Base-by-base conservation (phyloP, 2,113 vertebrate species). In the Arenaria interpres region DNA sequence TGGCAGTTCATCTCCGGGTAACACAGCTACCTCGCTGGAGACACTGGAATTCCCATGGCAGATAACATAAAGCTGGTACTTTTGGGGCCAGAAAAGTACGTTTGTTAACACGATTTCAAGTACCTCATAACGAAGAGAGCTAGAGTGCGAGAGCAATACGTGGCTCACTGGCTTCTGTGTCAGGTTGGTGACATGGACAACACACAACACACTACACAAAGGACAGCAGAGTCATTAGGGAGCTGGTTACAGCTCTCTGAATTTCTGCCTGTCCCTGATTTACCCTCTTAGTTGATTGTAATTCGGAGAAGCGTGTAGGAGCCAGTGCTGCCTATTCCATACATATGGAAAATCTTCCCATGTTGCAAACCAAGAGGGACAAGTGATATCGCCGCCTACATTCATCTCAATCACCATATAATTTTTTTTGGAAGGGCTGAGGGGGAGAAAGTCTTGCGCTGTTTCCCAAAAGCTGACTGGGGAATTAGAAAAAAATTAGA, bases 1-100 rank as follows among this genome's bases (percentile, higher is more conserved):
- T 89, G 76, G 80, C 92, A 95, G 89, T 95, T 96, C 90, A 85
- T 75, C 57, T 92, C 81, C 45, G 86, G 83, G 66, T 96, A 95
- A 95, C 77, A 45, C 64, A 87, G 79, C 80, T 81, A 85, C 53
- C 76, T 95, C 22, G 3, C 51, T 85, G 75, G 79, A 91, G 73
- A 85, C 1, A 7, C 5, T 53, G 56, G 73, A 93, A 92, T 92
- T 97, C 86, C 86, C 86, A 92, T 53, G 69, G 80, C 69, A 89
- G 81, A 76, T 50, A 89, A 89, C 76, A 87, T 14, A 39, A 89
- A 68, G 56, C 37, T 1, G 1, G 39, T 41, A 90, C 89, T 87
- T 89, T 33, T 27, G n/a, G 24, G 64, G 35, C 75, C 54, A 82
- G 62, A 88, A 77, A 90, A 83, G 14, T 50, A 41, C 22, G 37